These are phyloP conservation scores for Piprites chloris DNA, from an alignment of 2,113 vertebrate genomes.

Conservation along the genomic window DNA sequence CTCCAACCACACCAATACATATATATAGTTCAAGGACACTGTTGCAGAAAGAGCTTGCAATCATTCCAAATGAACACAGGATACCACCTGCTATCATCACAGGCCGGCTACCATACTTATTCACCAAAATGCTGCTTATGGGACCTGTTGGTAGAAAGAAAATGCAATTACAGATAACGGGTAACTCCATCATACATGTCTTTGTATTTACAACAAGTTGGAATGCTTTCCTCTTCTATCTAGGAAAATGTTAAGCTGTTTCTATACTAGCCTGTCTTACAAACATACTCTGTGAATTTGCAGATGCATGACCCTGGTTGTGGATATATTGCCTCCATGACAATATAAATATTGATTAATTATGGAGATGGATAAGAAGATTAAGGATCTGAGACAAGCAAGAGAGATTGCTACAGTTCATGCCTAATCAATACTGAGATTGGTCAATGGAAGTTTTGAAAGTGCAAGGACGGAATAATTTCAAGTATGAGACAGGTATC, in stretches of 20 bases:
- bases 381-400: constrained; percentile 10
- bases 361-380: not conserved
- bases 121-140: constrained; percentile 93
- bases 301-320: not conserved
- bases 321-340: not conserved
- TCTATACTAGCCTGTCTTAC: not conserved
- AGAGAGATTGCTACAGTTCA: not conserved
- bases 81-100: constrained; percentile 89
- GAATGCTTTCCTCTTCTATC: not conserved
- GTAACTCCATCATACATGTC: not conserved
- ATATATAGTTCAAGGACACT: constrained; percentile 87
- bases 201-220: not conserved
- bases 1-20: constrained; percentile 89
- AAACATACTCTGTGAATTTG: not conserved
- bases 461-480: not conserved
- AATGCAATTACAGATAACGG: not conserved
- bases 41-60: constrained; percentile 87
- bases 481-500: not conserved
- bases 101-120: constrained; percentile 91
- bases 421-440: not conserved
- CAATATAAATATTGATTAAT: not conserved
- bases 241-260: not conserved
- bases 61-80: constrained; percentile 86
- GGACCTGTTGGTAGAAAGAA: constrained; percentile 78
- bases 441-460: not conserved